Percentiles rank a stretch among this genome's conserved stretches.
Evolutionary conservation across 2,888 invertebrate genomes (phyloP).

Genomic region (Eupithecia tripunctaria): DNA sequence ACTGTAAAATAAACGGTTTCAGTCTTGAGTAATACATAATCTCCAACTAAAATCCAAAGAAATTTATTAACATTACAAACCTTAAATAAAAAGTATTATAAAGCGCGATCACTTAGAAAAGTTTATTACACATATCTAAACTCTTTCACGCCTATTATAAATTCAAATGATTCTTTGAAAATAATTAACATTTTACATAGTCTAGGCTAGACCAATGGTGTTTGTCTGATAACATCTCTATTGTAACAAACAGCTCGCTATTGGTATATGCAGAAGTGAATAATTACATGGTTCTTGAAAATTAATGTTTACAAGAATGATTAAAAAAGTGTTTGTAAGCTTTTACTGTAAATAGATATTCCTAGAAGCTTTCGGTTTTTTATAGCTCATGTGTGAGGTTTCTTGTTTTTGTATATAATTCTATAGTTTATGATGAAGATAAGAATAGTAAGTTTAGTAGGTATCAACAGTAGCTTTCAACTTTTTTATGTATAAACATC

Average conservation of each 20-base stretch:
- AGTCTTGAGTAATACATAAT: too few species aligned
- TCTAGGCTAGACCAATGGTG: conserved; percentile 21
- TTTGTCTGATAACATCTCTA: conserved; percentile 16
- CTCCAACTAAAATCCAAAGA: too few species aligned
- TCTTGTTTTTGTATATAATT: not conserved
- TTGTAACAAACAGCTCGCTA: conserved; percentile 14
- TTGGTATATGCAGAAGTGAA: conserved; percentile 14
- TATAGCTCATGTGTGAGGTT: not conserved
- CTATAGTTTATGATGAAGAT: not conserved
- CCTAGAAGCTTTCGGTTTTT: not conserved
- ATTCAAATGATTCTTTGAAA: conserved; percentile 19
- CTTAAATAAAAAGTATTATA: not conserved
- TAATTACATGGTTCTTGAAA: conserved; percentile 6
- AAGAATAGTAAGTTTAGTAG: too few species aligned
- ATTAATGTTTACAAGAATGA: not conserved
- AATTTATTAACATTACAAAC: too few species aligned
- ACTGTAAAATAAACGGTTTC: not conserved
- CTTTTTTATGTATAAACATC: too few species aligned
- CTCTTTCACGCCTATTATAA: conserved; percentile 17
- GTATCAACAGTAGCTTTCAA: too few species aligned
- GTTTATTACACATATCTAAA: not conserved
- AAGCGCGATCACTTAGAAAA: not conserved
- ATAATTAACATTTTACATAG: conserved; percentile 30
- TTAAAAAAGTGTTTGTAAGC: not conserved
- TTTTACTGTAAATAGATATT: not conserved